Base-by-base conservation (phyloP, 23 tunicate genomes). In the Aplidium turbinatum region DNA sequence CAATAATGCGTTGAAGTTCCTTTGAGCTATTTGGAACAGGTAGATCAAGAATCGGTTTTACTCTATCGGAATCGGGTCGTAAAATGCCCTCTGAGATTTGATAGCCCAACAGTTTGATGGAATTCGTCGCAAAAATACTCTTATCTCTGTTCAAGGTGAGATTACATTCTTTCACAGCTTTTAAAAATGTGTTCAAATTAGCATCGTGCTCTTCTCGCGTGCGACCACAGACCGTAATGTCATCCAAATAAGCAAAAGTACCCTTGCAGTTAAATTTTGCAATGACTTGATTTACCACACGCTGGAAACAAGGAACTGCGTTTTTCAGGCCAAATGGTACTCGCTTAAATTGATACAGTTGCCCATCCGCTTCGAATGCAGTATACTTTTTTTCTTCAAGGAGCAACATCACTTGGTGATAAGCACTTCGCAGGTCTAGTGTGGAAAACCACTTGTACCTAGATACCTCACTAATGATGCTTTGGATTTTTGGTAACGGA, bases 281-380 rank as follows among this genome's bases (percentile, higher is more conserved):
- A 13, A 66, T 35, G 23, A 66, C 38, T 4, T 7, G 26, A 23
- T 66, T 13, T 20, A 66, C 38, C 51, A 66, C 51, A 6, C 72
- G 16, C 23, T 35, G 51, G 30, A 66, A 66, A 39, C 50, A 66
- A 35, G 26, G 72, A 3, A 66, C 72, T 3, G 51, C 72, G 51
- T 66, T 66, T 38, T 66, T 66, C 23, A 66, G 21, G 4, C 51
- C 72, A 66, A 66, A 66, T 26, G 51, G 51, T 6, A 66, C 38
- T 29, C 38, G 35, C 30, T 61, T 61, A 32, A 61, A 61, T 6
- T 61, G 68, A n/a, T 61, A 61, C 68, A 61, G 23, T 30, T 29
- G 35, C 11, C 38, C 68, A 29, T 29, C 5, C 7, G 68, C 68
- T n/a, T 61, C 68, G 6, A 61, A 30, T 4, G 68, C 68, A 32